These are phyloP conservation scores for Mongoloraphidia duomilia DNA, from an alignment of 2,888 invertebrate species.

Conservation along the genomic window DNA sequence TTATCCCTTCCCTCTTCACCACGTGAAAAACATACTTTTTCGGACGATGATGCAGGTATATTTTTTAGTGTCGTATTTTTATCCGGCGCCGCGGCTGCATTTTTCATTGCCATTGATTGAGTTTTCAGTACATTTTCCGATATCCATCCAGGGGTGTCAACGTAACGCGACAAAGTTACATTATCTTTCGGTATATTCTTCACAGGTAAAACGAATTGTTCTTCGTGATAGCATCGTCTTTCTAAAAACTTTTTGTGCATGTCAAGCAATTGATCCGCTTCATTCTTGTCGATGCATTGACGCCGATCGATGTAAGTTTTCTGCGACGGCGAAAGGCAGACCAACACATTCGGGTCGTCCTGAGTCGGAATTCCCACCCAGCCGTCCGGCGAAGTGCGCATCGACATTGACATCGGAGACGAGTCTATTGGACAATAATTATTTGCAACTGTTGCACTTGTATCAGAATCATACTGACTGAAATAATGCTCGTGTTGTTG, in stretches of 20 bases:
- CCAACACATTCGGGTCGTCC: conserved; percentile 42
- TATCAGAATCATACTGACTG: too few species aligned
- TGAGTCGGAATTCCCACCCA: conserved; percentile 49
- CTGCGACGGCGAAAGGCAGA: conserved; percentile 62
- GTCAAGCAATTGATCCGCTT: conserved; percentile 48
- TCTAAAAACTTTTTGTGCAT: conserved; percentile 56
- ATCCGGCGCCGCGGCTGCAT: too few species aligned
- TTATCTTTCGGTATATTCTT: too few species aligned
- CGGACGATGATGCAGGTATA: neutral
- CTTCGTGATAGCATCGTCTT: conserved; percentile 29
- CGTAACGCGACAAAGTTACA: too few species aligned
- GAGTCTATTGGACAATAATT: too few species aligned
- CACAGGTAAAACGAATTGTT: neutral
- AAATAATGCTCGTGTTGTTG: too few species aligned
- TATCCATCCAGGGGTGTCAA: too few species aligned
- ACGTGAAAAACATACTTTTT: conserved; percentile 2
- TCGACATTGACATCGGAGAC: too few species aligned
- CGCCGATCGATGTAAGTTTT: conserved; percentile 42
- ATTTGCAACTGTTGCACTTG: too few species aligned
- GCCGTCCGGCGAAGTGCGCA: conserved; percentile 14
- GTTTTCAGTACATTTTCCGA: too few species aligned
- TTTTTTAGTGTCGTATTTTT: conserved; percentile 4
- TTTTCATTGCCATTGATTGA: too few species aligned
- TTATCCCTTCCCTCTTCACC: conserved; percentile 1
- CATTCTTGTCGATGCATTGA: conserved; percentile 33